Evolutionary conservation across 2,113 vertebrate species (phyloP), one percentile per base, ranked within the genome.

Genomic region (Catagonus wagneri): DNA sequence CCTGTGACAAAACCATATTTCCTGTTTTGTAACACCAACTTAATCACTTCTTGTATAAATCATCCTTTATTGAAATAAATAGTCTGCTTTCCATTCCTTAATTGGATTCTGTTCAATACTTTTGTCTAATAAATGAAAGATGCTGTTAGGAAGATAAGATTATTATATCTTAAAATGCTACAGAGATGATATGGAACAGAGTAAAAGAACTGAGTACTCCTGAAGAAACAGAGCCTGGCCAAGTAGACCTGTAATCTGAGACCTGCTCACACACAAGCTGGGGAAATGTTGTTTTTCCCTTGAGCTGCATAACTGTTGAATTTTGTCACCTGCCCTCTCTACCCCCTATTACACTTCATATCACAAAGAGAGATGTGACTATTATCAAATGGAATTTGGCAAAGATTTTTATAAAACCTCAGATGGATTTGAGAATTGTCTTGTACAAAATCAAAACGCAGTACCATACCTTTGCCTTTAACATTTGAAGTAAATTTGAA

Each of bases 371-470:
- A 88, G 23, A 90, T 36, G 10, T 56, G 22, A 13, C 78, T 83
- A 54, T 85, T 65, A 81, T 58, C 56, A 50, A 29, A 39, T 93
- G 81, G 74, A 85, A 89, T 74, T 94, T 87, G 36, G 68, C 91
- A 85, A 96, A 83, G 32, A 22, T 88, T 95, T 90, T 93, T 88
- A 60, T 36, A 93, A 92, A 93, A 89, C 29, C 19, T 32, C 36
- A 68, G 36, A 84, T 83, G 13, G 8, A 13, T n/a, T 96, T 93
- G 25, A 20, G 58, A 94, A 96, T 96, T 91, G 29, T 79, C 81
- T 90, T n/a, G n/a, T 69, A 79, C 34, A 89, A 93, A 95, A 60
- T 9, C 68, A 95, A 94, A 94, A 71, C 63, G 61, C 87, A 36
- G 32, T 83, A 32, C 65, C 78, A 79, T 78, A 88, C 44, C 36